Evolutionary conservation across 2,113 vertebrate genomes (phyloP).

Genomic region (Eudyptes chrysolophus): DNA sequence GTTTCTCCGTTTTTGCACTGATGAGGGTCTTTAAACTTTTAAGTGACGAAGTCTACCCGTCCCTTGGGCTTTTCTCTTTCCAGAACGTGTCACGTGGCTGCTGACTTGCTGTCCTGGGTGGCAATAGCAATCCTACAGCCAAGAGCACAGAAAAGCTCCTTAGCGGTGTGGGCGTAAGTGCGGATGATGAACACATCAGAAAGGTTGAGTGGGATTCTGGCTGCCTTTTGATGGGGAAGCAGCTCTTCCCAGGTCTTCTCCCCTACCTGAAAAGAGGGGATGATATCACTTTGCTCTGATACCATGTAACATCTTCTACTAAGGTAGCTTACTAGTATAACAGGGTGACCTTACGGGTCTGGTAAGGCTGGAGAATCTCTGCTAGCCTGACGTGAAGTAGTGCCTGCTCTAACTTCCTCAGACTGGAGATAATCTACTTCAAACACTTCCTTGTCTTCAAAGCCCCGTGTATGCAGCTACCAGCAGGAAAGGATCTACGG

Average conservation of each 20-base stretch:
- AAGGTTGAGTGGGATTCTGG: background rate
- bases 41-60: background rate
- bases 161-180: accelerated
- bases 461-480: accelerated
- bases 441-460: background rate
- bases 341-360: background rate
- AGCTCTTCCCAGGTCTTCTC: background rate
- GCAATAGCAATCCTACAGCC: background rate
- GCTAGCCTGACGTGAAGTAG: background rate
- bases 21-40: background rate
- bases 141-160: background rate
- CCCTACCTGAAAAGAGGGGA: background rate
- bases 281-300: background rate
- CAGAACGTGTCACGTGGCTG: background rate
- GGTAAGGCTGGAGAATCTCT: background rate
- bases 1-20: background rate
- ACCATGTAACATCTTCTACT: background rate
- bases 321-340: background rate
- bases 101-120: background rate
- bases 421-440: background rate
- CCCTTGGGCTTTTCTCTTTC: background rate
- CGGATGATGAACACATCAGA: background rate
- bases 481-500: background rate
- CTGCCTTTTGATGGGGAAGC: background rate
- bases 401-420: background rate